A percentile compares a stretch with the other conserved stretches of the same genome.
These are phyloP conservation scores for Rhinoraja longicauda DNA, from an alignment of 2,797 vertebrate species.

Conservation along the genomic window DNA sequence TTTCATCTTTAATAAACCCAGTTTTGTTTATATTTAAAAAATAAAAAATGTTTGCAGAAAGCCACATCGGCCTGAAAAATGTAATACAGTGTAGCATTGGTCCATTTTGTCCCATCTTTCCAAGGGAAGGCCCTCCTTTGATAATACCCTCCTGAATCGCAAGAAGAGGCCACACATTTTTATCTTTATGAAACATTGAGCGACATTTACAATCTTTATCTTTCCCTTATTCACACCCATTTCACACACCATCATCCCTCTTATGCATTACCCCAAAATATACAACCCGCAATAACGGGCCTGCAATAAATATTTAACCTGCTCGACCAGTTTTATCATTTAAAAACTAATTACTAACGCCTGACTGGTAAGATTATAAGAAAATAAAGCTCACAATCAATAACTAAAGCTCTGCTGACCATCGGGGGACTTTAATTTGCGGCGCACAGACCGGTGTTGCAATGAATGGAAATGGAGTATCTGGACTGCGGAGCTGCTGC, in stretches of 20 bases:
- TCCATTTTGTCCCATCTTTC: no score
- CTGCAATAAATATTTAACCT: not conserved
- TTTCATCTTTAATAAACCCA: not conserved
- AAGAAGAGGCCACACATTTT: not conserved
- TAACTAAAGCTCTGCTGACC: not conserved
- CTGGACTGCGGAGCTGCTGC: not conserved
- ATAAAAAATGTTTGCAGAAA: no score
- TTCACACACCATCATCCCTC: not conserved
- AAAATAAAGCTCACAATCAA: not conserved
- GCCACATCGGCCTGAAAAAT: not conserved
- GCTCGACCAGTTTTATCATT: not conserved
- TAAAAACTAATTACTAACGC: not conserved
- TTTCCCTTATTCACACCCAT: not conserved
- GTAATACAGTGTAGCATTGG: not conserved
- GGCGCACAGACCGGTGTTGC: not conserved
- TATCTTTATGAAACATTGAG: not conserved
- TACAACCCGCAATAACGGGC: not conserved
- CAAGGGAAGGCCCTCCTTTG: not conserved
- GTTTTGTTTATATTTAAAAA: not conserved
- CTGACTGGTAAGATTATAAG: not conserved
- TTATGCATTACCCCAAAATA: not conserved
- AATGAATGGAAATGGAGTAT: constrained; percentile 18
- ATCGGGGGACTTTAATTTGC: not conserved
- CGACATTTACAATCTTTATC: not conserved
- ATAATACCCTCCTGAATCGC: not conserved